These are phyloP conservation scores for Noctua janthina DNA, from an alignment of 2,888 invertebrate species.

Conservation along the genomic window DNA sequence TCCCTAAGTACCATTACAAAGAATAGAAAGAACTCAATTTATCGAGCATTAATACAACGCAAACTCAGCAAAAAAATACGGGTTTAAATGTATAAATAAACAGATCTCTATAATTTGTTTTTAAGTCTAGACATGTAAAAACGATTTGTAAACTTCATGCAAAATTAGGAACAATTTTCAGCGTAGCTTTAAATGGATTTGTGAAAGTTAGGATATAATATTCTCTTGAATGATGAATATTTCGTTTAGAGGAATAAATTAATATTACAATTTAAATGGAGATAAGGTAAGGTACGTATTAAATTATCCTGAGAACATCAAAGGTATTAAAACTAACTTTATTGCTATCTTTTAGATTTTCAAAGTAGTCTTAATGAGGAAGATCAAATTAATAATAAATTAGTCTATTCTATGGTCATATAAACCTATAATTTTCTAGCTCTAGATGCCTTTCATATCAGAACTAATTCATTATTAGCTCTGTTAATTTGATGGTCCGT, in stretches of 20 bases:
- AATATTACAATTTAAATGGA: conserved; percentile 42
- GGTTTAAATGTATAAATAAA: conserved; percentile 56
- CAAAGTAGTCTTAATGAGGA: conserved; percentile 22
- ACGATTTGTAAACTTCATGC: conserved; percentile 54
- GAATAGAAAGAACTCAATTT: conserved; percentile 70
- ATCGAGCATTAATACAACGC: conserved; percentile 71
- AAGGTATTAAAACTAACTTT: conserved; percentile 30
- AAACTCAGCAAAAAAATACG: conserved; percentile 16
- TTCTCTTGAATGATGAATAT: conserved; percentile 50
- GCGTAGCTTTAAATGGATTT: conserved; percentile 47
- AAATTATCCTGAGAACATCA: conserved; percentile 20
- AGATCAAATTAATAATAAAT: neutral
- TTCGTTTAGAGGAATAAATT: conserved; percentile 56
- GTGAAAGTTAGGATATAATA: conserved; percentile 52
- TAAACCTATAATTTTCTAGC: neutral
- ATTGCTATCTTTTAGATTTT: neutral
- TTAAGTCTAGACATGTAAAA: conserved; percentile 58
- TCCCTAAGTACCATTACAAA: conserved; percentile 66
- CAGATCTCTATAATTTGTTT: conserved; percentile 52
- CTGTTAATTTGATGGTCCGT: neutral
- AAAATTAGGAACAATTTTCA: conserved; percentile 53
- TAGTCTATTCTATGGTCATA: neutral
- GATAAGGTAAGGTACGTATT: conserved; percentile 21
- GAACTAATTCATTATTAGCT: neutral
- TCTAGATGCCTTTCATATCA: neutral